These are phyloP conservation scores for Junonia oenone DNA, from an alignment of 2,888 invertebrate genomes.

Conservation along the genomic window DNA sequence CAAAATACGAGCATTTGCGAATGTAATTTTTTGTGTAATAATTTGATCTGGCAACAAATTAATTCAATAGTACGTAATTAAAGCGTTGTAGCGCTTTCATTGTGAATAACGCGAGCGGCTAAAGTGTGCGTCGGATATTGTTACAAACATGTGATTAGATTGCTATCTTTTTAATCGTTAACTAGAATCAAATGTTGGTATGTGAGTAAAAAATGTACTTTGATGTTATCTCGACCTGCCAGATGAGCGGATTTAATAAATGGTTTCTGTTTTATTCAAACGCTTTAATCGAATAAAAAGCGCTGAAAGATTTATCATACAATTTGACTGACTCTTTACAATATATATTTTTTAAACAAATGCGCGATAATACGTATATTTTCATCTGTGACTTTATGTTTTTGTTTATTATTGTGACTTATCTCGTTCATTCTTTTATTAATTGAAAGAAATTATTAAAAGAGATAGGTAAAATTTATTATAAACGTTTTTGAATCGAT, in stretches of 20 bases:
- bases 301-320: not conserved
- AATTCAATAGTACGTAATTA: not conserved
- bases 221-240: slow-evolving; percentile 20
- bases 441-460: not conserved
- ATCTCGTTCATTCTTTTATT: not conserved
- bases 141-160: slow-evolving; percentile 38
- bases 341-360: not conserved
- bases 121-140: slow-evolving; percentile 32
- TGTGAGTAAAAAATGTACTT: slow-evolving; percentile 29
- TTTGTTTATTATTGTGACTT: not conserved
- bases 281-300: not conserved
- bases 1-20: too few relatives aligned
- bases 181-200: slow-evolving; percentile 32
- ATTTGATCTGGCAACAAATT: not conserved
- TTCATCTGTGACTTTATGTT: not conserved
- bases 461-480: not conserved
- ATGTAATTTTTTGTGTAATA: not conserved
- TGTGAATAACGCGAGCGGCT: slow-evolving; percentile 21
- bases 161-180: slow-evolving; percentile 37
- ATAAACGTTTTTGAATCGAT: not conserved
- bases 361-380: not conserved
- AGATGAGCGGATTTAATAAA: slow-evolving; percentile 14
- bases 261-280: slow-evolving; percentile 1
- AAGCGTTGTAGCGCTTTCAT: slow-evolving; percentile 24
- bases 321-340: not conserved